Base-by-base conservation (phyloP, 2,113 vertebrate genomes). In the Lepus americanus region DNA sequence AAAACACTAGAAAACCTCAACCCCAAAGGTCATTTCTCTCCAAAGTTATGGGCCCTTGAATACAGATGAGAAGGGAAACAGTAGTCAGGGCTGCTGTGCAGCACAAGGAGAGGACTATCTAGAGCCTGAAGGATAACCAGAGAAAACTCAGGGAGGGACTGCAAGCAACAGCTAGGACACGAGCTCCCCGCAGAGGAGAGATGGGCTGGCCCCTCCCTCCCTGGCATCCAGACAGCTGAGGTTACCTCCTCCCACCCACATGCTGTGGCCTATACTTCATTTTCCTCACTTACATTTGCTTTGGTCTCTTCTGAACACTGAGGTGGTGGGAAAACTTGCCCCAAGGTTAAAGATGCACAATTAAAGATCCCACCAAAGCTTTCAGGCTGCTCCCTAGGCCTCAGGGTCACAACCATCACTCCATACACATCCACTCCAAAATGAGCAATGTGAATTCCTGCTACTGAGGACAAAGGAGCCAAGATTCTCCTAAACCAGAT, bases 301-400 rank as follows among this genome's bases (percentile, higher is more conserved):
- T 78, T 80, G 64, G 89, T 95, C 92, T 92, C 95, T 92, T 95
- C 93, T 94, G 83, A 96, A 97, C 82, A 97, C 85, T 63, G 92
- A 97, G 94, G 86, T 96, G 96, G 91, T 92, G 74, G 95, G 82
- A 90, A 74, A 95, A 96, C 92, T 92, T 95, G 95, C 85, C 96
- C 92, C 31, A 63, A 88, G 94, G 94, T 97, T 97, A 97, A 96
- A 96, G 95, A 83, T 27, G 61, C 89, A 95, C 96, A 95, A 92
- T 97, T 95, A 95, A 94, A 97, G 96, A 95, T 94, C 69, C 94
- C 66, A 95, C 95, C 92, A 94, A 97, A 97, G 96, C 96, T 95
- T 97, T 96, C 96, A 97, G 95, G 87, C 96, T 95, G 90, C 73
- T 92, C 96, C 84, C 88, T 55, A 85, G 88, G 82, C 92, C 74